Base-by-base conservation (phyloP, 2,797 vertebrate genomes). In the Luscinia megarhynchos region DNA sequence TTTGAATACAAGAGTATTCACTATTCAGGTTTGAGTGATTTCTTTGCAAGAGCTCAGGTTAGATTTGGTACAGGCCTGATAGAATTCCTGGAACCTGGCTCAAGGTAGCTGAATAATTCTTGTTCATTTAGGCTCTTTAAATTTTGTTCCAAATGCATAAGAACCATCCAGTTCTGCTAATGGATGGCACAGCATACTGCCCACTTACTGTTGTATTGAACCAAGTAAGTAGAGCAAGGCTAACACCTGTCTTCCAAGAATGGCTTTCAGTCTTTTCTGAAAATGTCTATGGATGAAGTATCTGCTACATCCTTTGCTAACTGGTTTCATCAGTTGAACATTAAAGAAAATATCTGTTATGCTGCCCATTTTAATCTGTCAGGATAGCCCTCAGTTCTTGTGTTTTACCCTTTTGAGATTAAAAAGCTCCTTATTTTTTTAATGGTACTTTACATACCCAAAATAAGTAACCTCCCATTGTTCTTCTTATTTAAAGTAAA, bases 401-500 rank as follows among this genome's bases (percentile, higher is more conserved):
- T 53, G 12, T 53, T 89, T 53, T 55, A 74, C 12, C 19, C 8
- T 45, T 75, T 41, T 54, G 45, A 70, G 41, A 90, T 40, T 57
- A 73, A 87, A 73, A 86, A 76, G 20, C 5, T 16, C 18, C 59
- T 68, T 74, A 41, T 38, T 83, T 78, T 83, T 84, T 34, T 61
- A 72, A 50, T 34, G 24, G 29, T 74, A 63, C 68, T 85, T 90
- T 64, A 79, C 15, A 77, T 80, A 80, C 9, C 46, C 78, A 92
- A 84, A 83, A 89, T 80, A 87, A 92, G 72, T 68, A 90, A 94
- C 75, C 61, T 85, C 86, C 43, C 58, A 74, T 45, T 80, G 54
- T 77, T 87, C n/a, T 46, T 90, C 87, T 93, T 70, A 84, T 85
- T 80, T 95, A 74, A 87, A 61, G 38, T 12, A 76, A 91, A 84